Percentiles rank a stretch among this genome's conserved stretches.
These are phyloP conservation scores for Lymantria monacha DNA, from an alignment of 2,888 invertebrate species.

Conservation along the genomic window DNA sequence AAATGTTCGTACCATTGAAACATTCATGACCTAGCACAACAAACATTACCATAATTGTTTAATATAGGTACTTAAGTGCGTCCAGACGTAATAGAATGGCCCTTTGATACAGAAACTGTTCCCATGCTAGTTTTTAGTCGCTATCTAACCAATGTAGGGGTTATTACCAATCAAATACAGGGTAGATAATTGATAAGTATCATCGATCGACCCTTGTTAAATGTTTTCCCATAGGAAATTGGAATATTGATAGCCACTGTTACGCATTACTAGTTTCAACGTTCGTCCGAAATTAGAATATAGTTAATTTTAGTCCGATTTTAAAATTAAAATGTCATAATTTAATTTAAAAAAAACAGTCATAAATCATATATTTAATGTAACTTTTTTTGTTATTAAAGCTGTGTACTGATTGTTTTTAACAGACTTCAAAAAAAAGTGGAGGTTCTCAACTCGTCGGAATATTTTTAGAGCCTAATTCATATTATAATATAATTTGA, in stretches of 20 bases:
- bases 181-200: conserved; percentile 63
- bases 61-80: conserved; percentile 7
- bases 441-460: too few species aligned
- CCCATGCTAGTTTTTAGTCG: conserved; percentile 44
- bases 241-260: conserved; percentile 38
- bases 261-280: conserved; percentile 12
- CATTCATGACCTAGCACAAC: too few species aligned
- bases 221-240: conserved; percentile 64
- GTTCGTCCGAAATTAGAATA: conserved; percentile 5
- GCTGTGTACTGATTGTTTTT: too few species aligned
- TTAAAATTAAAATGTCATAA: neutral
- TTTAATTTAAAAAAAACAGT: too few species aligned
- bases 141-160: conserved; percentile 52
- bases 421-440: too few species aligned
- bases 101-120: conserved; percentile 30
- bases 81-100: conserved; percentile 11
- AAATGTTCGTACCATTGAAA: too few species aligned
- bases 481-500: too few species aligned
- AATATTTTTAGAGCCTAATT: too few species aligned
- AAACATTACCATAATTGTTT: too few species aligned
- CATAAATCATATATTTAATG: too few species aligned
- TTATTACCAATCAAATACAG: conserved; percentile 44
- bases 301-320: neutral
- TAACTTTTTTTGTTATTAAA: too few species aligned
- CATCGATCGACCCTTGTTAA: conserved; percentile 73